Percentiles rank a stretch among this genome's conserved stretches.
phyloP scores from a whole-genome alignment of 2,888 invertebrate genomes.

The Ischnus inquisitorius region DNA sequence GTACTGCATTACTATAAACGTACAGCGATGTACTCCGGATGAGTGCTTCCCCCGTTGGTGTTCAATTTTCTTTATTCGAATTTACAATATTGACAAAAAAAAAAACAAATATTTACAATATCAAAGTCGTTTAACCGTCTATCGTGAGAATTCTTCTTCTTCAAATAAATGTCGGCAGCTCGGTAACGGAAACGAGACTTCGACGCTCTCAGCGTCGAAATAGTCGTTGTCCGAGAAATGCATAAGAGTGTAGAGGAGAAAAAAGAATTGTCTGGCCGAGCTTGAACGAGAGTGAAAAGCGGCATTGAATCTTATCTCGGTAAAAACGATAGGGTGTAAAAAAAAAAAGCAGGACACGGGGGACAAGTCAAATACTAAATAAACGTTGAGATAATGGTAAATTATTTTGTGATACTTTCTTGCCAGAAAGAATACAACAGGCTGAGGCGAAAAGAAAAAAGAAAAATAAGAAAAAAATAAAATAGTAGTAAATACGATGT shows the following conservation, averaged over 20 bases:
- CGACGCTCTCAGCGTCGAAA: slow-evolving; percentile 43
- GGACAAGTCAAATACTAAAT: slow-evolving; percentile 80
- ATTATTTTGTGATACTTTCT: slow-evolving; percentile 85
- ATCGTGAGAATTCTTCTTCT: slow-evolving; percentile 52
- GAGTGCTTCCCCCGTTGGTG: slow-evolving; percentile 31
- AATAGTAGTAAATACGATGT: slow-evolving; percentile 81
- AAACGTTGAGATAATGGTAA: slow-evolving; percentile 83
- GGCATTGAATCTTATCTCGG: slow-evolving; percentile 62
- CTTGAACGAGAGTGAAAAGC: slow-evolving; percentile 35
- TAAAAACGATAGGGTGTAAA: slow-evolving; percentile 60
- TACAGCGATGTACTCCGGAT: slow-evolving; percentile 27
- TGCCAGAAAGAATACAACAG: slow-evolving; percentile 85
- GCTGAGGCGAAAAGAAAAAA: slow-evolving; percentile 80
- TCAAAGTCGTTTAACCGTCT: slow-evolving; percentile 30
- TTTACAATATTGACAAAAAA: slow-evolving; percentile 16
- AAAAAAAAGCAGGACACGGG: slow-evolving; percentile 57
- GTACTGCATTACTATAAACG: neutral
- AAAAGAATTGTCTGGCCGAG: slow-evolving; percentile 47
- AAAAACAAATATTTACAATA: neutral
- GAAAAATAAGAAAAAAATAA: slow-evolving; percentile 69
- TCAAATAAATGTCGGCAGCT: slow-evolving; percentile 48
- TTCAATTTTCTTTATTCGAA: slow-evolving; percentile 36
- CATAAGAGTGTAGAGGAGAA: slow-evolving; percentile 25
- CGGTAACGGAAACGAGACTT: slow-evolving; percentile 50
- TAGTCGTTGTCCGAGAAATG: slow-evolving; percentile 60